Evolutionary conservation across 2,888 invertebrate species (phyloP).

Genomic region (Cepaea hortensis): DNA sequence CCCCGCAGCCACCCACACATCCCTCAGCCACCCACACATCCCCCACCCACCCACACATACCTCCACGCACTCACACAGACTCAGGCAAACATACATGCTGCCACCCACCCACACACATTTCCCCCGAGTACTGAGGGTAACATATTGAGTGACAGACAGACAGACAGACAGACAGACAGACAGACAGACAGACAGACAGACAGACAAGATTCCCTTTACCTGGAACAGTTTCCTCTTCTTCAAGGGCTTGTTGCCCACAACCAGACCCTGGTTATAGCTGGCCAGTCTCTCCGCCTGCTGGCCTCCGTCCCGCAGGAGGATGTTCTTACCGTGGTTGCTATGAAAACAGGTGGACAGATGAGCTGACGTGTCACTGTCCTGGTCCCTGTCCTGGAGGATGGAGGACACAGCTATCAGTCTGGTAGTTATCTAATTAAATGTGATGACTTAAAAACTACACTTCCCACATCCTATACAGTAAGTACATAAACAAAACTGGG

Average conservation of each 20-base stretch:
- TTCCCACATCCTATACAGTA: neutral
- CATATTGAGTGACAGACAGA: no score
- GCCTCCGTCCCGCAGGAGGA: constrained; percentile 82
- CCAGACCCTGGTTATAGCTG: constrained; percentile 90
- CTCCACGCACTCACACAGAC: no score
- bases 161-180: neutral
- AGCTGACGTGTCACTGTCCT: constrained; percentile 69
- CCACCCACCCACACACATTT: no score
- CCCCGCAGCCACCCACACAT: no score
- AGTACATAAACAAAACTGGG: neutral
- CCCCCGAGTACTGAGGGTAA: no score
- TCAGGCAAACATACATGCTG: no score
- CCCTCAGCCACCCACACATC: no score
- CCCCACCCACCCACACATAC: no score
- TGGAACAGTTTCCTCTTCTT: constrained; percentile 84
- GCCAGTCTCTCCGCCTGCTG: constrained; percentile 84
- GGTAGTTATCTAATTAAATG: neutral
- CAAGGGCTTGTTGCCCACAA: constrained; percentile 82
- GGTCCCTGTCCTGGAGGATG: constrained; percentile 63
- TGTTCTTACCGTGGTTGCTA: constrained; percentile 89
- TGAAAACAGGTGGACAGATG: constrained; percentile 77
- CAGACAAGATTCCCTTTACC: constrained; percentile 75
- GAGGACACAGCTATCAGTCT: neutral
- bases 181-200: no score
- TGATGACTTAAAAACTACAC: neutral